These are phyloP conservation scores for Corvus cornix DNA, from an alignment of 2,113 vertebrate genomes.

Conservation along the genomic window DNA sequence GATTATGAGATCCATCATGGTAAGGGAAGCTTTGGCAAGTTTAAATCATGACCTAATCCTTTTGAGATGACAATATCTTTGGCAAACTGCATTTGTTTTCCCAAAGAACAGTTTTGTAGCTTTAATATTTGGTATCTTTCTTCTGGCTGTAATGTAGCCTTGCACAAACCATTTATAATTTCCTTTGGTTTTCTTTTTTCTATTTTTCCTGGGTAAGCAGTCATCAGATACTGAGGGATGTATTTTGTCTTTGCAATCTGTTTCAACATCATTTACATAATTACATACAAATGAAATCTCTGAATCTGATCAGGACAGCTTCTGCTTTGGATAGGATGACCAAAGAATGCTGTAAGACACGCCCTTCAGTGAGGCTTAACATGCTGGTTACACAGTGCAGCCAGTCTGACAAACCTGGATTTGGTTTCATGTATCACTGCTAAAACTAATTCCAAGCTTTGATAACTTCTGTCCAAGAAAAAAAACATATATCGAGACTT, in stretches of 20 bases:
- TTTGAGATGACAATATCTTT: background rate
- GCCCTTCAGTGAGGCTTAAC: background rate
- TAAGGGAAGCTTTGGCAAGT: conserved; percentile 65
- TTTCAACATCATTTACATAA: background rate
- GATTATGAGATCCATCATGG: conserved; percentile 97
- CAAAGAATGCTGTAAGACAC: background rate
- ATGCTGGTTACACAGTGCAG: background rate
- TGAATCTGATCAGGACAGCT: background rate
- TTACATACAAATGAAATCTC: background rate
- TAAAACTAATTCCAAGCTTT: background rate
- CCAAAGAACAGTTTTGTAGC: background rate
- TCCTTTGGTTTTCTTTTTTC: background rate
- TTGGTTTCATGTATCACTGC: background rate
- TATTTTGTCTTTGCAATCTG: background rate
- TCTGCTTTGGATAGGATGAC: background rate
- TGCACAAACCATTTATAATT: background rate
- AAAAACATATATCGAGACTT: background rate
- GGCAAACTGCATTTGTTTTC: background rate
- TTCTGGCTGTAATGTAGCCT: background rate
- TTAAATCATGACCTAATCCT: background rate
- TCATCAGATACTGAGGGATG: background rate
- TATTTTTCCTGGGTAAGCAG: background rate
- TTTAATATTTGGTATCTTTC: background rate
- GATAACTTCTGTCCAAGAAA: background rate
- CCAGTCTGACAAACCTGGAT: background rate